Conservation (phyloP, 2,888 invertebrate species). For the Epirrita christyi region DNA sequence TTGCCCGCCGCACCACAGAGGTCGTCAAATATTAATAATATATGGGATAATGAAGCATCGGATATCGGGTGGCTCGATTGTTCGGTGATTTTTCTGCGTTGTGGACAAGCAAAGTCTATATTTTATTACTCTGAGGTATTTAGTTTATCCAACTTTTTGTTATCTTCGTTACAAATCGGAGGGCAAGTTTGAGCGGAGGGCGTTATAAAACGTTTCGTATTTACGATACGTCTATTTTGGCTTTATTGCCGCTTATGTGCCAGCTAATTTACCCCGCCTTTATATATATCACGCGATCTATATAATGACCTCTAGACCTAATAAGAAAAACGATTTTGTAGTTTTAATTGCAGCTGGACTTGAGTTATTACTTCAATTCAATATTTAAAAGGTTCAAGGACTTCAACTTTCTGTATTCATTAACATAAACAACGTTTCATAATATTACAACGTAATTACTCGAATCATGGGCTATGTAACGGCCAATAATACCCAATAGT, state of each 20-base stretch:
- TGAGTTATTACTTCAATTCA: slow-evolving; percentile 26
- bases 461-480: too few species aligned
- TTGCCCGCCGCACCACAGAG: too few species aligned
- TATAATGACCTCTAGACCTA: slow-evolving; percentile 48
- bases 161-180: slow-evolving; percentile 55
- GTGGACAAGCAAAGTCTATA: background rate
- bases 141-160: slow-evolving; percentile 54
- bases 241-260: slow-evolving; percentile 60
- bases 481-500: too few species aligned
- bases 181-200: slow-evolving; percentile 50
- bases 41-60: too few species aligned
- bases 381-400: slow-evolving; percentile 1
- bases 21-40: too few species aligned
- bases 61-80: too few species aligned
- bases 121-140: slow-evolving; percentile 6
- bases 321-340: slow-evolving; percentile 45
- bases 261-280: slow-evolving; percentile 53
- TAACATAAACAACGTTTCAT: too few species aligned
- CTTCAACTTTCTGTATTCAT: too few species aligned
- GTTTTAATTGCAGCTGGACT: slow-evolving; percentile 45
- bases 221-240: slow-evolving; percentile 65
- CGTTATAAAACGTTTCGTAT: slow-evolving; percentile 64
- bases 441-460: too few species aligned
- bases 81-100: too few species aligned
- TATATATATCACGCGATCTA: slow-evolving; percentile 55